Percentiles rank a stretch among this genome's conserved stretches.
Evolutionary conservation across 2,797 vertebrate genomes (phyloP).

Genomic region (Pachyuromys duprasi): DNA sequence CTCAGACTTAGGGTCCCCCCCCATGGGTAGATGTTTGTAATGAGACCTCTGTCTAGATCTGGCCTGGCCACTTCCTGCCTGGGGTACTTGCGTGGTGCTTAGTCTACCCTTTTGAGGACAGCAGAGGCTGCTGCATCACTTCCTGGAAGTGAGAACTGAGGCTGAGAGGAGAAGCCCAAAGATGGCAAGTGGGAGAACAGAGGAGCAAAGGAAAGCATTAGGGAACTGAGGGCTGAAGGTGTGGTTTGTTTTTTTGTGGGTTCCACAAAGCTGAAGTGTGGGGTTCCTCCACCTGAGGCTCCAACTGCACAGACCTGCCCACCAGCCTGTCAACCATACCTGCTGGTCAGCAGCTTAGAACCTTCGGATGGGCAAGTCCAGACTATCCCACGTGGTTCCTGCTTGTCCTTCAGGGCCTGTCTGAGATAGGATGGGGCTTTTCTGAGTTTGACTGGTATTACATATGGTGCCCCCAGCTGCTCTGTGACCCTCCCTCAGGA

Average conservation of each 20-base stretch:
- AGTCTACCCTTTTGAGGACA: not conserved
- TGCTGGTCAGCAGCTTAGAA: not conserved
- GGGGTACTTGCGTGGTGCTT: fast-evolving
- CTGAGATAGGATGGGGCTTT: not conserved
- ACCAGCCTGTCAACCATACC: not conserved
- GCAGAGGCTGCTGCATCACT: not conserved
- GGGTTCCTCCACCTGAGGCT: too few species aligned
- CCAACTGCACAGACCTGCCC: not conserved
- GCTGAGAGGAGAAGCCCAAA: not conserved
- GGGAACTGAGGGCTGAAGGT: not conserved
- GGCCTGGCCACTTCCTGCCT: not conserved
- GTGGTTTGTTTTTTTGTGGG: not conserved
- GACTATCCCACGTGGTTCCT: not conserved
- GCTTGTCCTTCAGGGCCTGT: not conserved
- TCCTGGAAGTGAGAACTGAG: not conserved
- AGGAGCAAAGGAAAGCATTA: not conserved
- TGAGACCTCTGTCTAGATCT: not conserved
- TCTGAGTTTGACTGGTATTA: not conserved
- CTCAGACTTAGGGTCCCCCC: not conserved
- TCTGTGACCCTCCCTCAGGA: not conserved
- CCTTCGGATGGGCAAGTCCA: too few species aligned
- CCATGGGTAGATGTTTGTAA: not conserved
- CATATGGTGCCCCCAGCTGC: not conserved
- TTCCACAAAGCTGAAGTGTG: not conserved
- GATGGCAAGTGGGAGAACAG: not conserved